A percentile compares a stretch with the other conserved stretches of the same genome.
These are phyloP conservation scores for Heliocidaris erythrogramma DNA, from an alignment of 35 echinoderm and acorn worm species.

Conservation along the genomic window DNA sequence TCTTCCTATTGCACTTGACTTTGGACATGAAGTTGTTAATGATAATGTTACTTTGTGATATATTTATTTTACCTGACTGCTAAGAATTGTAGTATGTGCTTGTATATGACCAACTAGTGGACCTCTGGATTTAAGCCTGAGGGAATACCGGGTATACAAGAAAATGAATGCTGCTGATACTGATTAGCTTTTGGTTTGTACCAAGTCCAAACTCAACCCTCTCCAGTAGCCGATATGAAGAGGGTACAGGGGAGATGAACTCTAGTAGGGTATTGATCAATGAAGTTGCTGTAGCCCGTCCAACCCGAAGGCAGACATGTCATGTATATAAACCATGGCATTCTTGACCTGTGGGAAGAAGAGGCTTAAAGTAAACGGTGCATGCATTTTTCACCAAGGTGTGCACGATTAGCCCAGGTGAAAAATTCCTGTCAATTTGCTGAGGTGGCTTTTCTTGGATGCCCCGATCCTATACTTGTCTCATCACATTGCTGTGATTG, in stretches of 20 bases:
- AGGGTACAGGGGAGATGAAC: not conserved
- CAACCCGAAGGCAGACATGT: not conserved
- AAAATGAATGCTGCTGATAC: too few relatives aligned
- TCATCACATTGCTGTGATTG: not conserved
- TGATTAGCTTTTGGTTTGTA: too few relatives aligned
- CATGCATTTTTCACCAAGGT: not conserved
- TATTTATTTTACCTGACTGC: too few relatives aligned
- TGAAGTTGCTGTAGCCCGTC: not conserved
- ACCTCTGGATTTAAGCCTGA: too few relatives aligned
- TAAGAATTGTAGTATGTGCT: too few relatives aligned
- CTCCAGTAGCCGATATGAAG: not conserved
- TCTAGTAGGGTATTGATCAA: not conserved
- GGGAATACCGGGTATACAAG: too few relatives aligned
- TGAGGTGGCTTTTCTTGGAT: not conserved
- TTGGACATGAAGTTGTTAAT: too few relatives aligned
- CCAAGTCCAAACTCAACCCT: too few relatives aligned
- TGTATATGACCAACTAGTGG: too few relatives aligned
- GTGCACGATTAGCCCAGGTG: not conserved
- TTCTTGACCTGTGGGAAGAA: not conserved
- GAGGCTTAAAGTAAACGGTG: not conserved
- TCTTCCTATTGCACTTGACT: too few relatives aligned
- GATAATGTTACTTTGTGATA: too few relatives aligned
- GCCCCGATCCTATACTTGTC: not conserved
- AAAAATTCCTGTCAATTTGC: not conserved
- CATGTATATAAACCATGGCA: not conserved